Percentiles rank a stretch among this genome's conserved stretches.
These are phyloP conservation scores for Eretmocerus hayati DNA, from an alignment of 2,888 invertebrate genomes.

Conservation along the genomic window DNA sequence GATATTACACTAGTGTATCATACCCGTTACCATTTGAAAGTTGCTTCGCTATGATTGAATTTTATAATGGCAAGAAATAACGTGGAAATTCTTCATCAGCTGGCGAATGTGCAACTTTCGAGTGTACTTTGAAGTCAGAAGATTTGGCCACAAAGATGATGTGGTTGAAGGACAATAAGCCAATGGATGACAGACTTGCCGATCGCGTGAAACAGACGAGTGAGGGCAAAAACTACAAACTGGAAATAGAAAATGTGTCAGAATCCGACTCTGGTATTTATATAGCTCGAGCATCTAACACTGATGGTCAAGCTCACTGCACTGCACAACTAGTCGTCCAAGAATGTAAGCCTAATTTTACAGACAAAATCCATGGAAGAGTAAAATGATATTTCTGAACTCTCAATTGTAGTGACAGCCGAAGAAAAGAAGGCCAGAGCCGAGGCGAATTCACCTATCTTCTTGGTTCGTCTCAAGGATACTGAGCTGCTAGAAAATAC, in stretches of 20 bases:
- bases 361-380: no score
- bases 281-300: slow-evolving; percentile 79
- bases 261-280: slow-evolving; percentile 83
- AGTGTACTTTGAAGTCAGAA: slow-evolving; percentile 63
- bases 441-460: slow-evolving; percentile 71
- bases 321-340: slow-evolving; percentile 83
- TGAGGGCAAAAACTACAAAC: slow-evolving; percentile 57
- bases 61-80: no score
- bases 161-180: slow-evolving; percentile 85
- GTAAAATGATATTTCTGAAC: not conserved
- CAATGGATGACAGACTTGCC: slow-evolving; percentile 66
- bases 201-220: slow-evolving; percentile 63
- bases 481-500: slow-evolving; percentile 83
- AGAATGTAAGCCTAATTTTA: slow-evolving; percentile 58
- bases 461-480: slow-evolving; percentile 77
- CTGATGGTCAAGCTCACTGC: slow-evolving; percentile 72
- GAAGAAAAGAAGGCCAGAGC: slow-evolving; percentile 65
- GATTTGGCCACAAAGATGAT: slow-evolving; percentile 56
- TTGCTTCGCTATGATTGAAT: no score
- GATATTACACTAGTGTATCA: no score
- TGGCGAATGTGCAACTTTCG: slow-evolving; percentile 75
- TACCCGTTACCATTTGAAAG: no score
- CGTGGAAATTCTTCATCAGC: no score
- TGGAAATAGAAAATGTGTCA: slow-evolving; percentile 68
- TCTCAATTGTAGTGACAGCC: slow-evolving; percentile 53